Percentiles rank a stretch among this genome's conserved stretches.
These are phyloP conservation scores for western clawed frog (Xenopus tropicalis) DNA, from an alignment of 2,113 vertebrate genomes.

Conservation along the genomic window UCB_Xtro_10.0 CM004446.2:117177001-117177500, in stretches of 20 bases:
- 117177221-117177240: background rate
- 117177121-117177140: slow-evolving; percentile 1
- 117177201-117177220: background rate
- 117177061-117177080: background rate
- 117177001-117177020: background rate
- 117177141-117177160: background rate
- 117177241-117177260: background rate
- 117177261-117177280: background rate
- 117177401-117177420: background rate
- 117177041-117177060: background rate
- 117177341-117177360: background rate
- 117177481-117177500: no score
- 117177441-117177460: no score
- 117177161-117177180: background rate
- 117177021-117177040: background rate
- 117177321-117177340: background rate
- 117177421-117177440: background rate
- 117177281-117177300: slow-evolving; percentile 9
- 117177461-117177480: no score
- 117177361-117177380: background rate
- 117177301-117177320: background rate
- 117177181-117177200: slow-evolving; percentile 8
- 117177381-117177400: background rate
- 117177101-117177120: background rate
- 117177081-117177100: background rate